phyloP scores from a whole-genome alignment of 1,140 invertebrate species.

The Metaphire vulgaris region DNA sequence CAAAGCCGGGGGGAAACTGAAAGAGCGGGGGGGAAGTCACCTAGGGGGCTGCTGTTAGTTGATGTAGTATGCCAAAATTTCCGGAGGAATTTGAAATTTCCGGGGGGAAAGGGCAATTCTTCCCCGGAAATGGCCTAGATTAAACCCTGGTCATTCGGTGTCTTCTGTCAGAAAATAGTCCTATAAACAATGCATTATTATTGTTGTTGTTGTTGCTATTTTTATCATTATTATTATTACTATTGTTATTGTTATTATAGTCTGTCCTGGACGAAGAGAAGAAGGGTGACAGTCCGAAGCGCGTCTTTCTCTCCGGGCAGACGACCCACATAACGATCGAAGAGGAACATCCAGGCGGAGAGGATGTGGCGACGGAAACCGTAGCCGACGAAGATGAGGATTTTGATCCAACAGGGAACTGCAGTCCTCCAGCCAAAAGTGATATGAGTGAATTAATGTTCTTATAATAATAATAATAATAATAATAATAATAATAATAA shows the following conservation, averaged over 20 bases:
- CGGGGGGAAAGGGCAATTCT: too few relatives aligned
- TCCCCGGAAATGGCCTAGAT: too few relatives aligned
- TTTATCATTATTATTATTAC: not conserved
- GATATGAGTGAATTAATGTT: not conserved
- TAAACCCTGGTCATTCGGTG: too few relatives aligned
- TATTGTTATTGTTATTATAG: constrained; percentile 10
- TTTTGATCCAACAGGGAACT: not conserved
- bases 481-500: too few relatives aligned
- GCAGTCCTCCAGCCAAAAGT: not conserved
- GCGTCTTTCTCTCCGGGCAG: constrained; percentile 8
- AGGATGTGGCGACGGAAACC: constrained; percentile 11
- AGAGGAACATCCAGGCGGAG: constrained; percentile 14
- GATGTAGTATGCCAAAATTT: too few relatives aligned
- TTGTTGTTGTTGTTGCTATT: constrained; percentile 8
- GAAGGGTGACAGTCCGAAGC: constrained; percentile 12
- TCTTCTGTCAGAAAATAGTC: too few relatives aligned
- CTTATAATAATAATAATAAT: too few relatives aligned
- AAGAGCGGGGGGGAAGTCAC: too few relatives aligned
- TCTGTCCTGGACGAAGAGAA: constrained; percentile 14
- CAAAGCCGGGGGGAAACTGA: too few relatives aligned
- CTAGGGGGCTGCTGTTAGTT: too few relatives aligned
- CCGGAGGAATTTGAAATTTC: too few relatives aligned
- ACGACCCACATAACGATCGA: constrained; percentile 22
- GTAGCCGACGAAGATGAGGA: constrained; percentile 11
- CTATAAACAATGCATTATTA: too few relatives aligned